phyloP scores from a whole-genome alignment of 2,113 vertebrate genomes.

The Setophaga kirtlandii region DNA sequence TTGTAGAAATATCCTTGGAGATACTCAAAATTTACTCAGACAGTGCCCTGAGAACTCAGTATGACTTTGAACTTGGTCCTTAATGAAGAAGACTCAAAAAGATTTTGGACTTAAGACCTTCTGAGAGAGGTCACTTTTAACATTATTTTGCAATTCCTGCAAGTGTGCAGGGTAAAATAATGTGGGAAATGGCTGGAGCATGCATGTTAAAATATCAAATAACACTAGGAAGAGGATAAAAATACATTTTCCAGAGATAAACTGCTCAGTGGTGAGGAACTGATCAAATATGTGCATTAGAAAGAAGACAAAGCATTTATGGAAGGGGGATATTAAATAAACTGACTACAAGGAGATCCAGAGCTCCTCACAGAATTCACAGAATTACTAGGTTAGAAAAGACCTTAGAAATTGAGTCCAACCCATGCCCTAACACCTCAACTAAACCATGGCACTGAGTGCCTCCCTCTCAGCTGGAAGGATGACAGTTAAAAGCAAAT shows the following conservation, averaged over 20 bases:
- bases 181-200: not conserved
- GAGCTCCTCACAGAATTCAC: not conserved
- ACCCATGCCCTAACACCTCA: no score
- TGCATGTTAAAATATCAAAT: not conserved
- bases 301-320: not conserved
- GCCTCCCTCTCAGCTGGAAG: not conserved
- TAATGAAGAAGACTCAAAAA: not conserved
- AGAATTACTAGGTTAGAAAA: no score
- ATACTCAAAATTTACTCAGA: not conserved
- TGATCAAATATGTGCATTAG: not conserved
- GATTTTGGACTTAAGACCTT: not conserved
- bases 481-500: not conserved
- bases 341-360: not conserved
- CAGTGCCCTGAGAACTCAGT: rapidly evolving
- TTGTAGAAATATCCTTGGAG: not conserved
- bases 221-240: not conserved
- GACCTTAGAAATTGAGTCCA: no score
- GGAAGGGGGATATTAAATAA: not conserved
- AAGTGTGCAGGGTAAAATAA: not conserved
- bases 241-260: not conserved
- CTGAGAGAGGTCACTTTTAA: not conserved
- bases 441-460: no score
- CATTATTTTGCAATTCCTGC: not conserved
- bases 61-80: not conserved
- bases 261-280: not conserved